Evolutionary conservation across 2,797 vertebrate genomes (phyloP).

Genomic region (Hybognathus amarus): DNA sequence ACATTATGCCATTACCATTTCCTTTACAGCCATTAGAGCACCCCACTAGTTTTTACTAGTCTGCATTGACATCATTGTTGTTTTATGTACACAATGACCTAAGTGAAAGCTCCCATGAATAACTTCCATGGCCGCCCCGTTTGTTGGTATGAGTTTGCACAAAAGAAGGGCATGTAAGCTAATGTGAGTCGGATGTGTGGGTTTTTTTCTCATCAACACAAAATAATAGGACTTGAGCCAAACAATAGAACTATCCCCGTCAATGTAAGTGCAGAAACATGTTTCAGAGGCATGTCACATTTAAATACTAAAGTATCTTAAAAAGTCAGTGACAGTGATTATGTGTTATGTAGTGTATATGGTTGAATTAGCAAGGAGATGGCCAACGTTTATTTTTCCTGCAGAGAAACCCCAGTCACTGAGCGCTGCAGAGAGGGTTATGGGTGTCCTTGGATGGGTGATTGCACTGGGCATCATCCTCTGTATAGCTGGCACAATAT

Average conservation of each 20-base stretch:
- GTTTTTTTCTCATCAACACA: constrained; percentile 38
- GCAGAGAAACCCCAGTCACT: constrained; percentile 86
- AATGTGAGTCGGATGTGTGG: constrained; percentile 33
- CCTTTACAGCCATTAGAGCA: constrained; percentile 53
- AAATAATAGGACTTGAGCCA: constrained; percentile 30
- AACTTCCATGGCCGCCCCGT: constrained; percentile 41
- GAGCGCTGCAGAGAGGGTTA: constrained; percentile 77
- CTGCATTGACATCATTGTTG: constrained; percentile 52
- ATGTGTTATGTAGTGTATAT: background rate
- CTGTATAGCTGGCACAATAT: constrained; percentile 78
- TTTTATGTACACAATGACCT: constrained; percentile 55
- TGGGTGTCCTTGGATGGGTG: constrained; percentile 82
- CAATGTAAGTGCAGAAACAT: background rate
- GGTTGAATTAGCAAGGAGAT: constrained; percentile 17
- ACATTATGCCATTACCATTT: constrained; percentile 46
- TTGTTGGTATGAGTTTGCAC: constrained; percentile 57
- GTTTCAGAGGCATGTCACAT: constrained; percentile 50
- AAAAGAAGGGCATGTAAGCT: constrained; percentile 44
- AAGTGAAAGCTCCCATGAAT: constrained; percentile 54
- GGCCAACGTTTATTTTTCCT: constrained; percentile 43
- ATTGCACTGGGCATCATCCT: constrained; percentile 81
- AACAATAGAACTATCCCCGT: constrained; percentile 3
- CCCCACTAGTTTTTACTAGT: constrained; percentile 36
- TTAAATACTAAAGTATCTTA: background rate
- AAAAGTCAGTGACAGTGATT: background rate